These are phyloP conservation scores for Lepidurus couesii DNA, from an alignment of 1,140 invertebrate genomes.

Conservation along the genomic window DNA sequence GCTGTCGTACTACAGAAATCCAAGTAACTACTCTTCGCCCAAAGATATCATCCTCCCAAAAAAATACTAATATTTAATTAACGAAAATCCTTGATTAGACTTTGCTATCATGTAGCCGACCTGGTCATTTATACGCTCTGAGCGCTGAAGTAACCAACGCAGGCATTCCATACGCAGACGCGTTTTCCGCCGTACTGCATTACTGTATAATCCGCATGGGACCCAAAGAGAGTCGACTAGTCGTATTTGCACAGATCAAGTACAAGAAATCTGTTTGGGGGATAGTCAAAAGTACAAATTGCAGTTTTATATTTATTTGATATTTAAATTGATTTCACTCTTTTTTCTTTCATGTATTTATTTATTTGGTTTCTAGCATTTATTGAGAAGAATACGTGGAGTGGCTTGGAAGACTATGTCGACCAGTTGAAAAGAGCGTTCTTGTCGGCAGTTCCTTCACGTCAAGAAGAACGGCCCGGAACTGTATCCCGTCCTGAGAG, in stretches of 20 bases:
- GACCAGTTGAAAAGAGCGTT: conserved; percentile 59
- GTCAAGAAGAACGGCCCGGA: conserved; percentile 46
- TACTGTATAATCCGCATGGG: conserved; percentile 71
- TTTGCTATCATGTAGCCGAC: conserved; percentile 60
- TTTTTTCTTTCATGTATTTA: conserved; percentile 15
- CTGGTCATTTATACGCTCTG: conserved; percentile 78
- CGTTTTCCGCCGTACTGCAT: conserved; percentile 76
- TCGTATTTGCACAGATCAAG: conserved; percentile 57
- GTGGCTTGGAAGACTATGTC: conserved; percentile 75
- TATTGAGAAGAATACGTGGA: conserved; percentile 82
- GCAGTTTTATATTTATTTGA: conserved; percentile 8
- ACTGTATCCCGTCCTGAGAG: conserved; percentile 10
- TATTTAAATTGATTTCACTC: conserved; percentile 30
- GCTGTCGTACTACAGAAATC: conserved; percentile 74
- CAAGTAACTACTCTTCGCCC: conserved; percentile 53
- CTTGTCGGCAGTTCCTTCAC: conserved; percentile 57
- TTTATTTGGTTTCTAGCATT: conserved; percentile 55
- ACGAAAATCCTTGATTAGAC: conserved; percentile 13
- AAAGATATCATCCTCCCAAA: too few relatives aligned
- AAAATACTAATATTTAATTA: background rate
- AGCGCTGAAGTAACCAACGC: conserved; percentile 76
- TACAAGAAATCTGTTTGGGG: conserved; percentile 89
- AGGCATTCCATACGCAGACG: conserved; percentile 87
- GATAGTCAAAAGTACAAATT: conserved; percentile 68
- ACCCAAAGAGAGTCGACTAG: conserved; percentile 48